Evolutionary conservation across 2,797 vertebrate genomes (phyloP).

Genomic region (Crocodylus rhombifer): DNA sequence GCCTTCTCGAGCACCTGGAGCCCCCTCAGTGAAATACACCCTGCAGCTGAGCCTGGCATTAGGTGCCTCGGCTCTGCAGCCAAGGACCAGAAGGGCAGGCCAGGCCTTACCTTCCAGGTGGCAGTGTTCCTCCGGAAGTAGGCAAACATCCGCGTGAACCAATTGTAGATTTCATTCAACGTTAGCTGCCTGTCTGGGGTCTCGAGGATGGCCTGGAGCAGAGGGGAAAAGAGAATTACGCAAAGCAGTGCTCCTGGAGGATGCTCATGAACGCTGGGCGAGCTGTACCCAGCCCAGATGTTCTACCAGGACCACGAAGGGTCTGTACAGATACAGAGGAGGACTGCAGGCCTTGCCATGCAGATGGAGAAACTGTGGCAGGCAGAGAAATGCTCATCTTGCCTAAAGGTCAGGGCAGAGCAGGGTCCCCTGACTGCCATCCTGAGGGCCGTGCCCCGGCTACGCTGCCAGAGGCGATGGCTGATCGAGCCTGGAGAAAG

Average conservation of each 20-base stretch:
- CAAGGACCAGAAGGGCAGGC: not conserved
- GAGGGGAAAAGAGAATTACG: conserved; percentile 32
- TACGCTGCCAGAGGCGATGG: not conserved
- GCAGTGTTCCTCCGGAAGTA: conserved; percentile 99
- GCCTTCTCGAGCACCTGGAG: not conserved
- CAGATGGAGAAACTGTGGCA: fast-evolving
- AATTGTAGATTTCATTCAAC: conserved; percentile 99
- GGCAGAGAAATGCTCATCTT: fast-evolving
- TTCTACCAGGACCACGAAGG: not conserved
- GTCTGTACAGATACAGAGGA: not conserved
- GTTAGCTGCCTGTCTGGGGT: conserved; percentile 98
- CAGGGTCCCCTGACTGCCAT: not conserved
- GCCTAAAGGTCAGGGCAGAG: no score
- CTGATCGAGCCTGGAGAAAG: not conserved
- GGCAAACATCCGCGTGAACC: conserved; percentile 99
- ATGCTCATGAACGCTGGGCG: not conserved
- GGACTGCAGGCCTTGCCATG: fast-evolving
- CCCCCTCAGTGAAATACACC: not conserved
- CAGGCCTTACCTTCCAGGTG: conserved; percentile 95
- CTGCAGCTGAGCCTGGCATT: not conserved
- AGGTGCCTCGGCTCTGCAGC: not conserved
- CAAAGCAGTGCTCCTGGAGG: fast-evolving
- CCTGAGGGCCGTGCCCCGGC: not conserved
- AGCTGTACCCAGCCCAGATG: not conserved
- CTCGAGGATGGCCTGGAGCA: conserved; percentile 94